Base-by-base conservation (phyloP, 2,113 vertebrate species). In the Numenius arquata region DNA sequence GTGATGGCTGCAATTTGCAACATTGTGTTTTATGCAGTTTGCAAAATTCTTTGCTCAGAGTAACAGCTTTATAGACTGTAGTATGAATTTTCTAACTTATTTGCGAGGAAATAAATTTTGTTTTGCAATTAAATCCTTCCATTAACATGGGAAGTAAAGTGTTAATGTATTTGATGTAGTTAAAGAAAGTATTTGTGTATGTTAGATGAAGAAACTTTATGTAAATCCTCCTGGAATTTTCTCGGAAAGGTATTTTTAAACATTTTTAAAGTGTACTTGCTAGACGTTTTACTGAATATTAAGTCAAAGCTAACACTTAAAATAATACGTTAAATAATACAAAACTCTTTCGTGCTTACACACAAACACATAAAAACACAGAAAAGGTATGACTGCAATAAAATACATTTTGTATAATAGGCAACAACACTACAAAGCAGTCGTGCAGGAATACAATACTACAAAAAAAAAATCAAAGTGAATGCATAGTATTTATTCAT, bases 41-140 rank as follows among this genome's bases (percentile, higher is more conserved):
- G 82, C 36, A 94, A 93, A 96, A 86, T 47, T 93, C 47, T 81
- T 61, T 72, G 8, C 61, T 92, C 15, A 30, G 77, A 95, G 23
- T 78, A 52, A 45, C 68, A 94, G 43, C 56, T 83, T 67, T 89
- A 48, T 75, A 80, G 58, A 40, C 43, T 65, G 48, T 26, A 74
- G 29, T 85, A 55, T 68, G 59, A 96, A 62, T 82, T 95, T 95
- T 78, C 70, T 90, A 78, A 81, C 80, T 94, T 95, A 88, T 52
- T 85, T 93, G 81, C 77, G 81, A 68, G 43, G 43, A 91, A 94
- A 91, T 93, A 1, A 88, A 56, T 95, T 92, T 89, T 84, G 56
- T 68, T 94, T 93, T 59, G 17, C 81, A 88, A 93, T 88, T 88
- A 95, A 96, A 96, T 55, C 56, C n/a, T 94, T 88, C 89, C 30